Percentiles rank a stretch among this genome's conserved stretches.
Evolutionary conservation across 2,888 invertebrate species (phyloP).

Genomic region (Esperia sulphurella): DNA sequence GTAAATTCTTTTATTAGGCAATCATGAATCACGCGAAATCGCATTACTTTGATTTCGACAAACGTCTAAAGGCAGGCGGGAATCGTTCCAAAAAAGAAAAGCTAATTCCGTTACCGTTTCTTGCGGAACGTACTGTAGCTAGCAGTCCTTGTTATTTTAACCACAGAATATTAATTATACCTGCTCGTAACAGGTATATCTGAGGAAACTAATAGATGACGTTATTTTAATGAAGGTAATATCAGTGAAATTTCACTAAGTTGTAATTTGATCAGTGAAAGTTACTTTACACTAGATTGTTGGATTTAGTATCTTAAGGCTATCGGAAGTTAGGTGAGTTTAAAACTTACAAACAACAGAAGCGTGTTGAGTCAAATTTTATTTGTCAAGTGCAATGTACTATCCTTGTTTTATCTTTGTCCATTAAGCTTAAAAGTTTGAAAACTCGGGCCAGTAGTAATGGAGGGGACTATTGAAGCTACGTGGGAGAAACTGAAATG

Average conservation of each 20-base stretch:
- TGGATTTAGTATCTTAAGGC: not conserved
- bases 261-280: not conserved
- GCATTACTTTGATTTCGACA: slow-evolving; percentile 44
- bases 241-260: not conserved
- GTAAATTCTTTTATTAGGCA: slow-evolving; percentile 34
- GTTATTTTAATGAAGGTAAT: not conserved
- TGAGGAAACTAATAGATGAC: too few relatives aligned
- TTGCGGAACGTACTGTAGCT: not conserved
- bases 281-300: slow-evolving; percentile 1
- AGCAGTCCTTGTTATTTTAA: too few relatives aligned
- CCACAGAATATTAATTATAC: too few relatives aligned
- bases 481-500: too few relatives aligned
- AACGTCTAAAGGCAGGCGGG: slow-evolving; percentile 27
- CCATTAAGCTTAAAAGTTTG: too few relatives aligned
- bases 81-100: slow-evolving; percentile 28
- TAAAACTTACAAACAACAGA: not conserved
- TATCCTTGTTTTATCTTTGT: too few relatives aligned
- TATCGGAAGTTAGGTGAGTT: not conserved
- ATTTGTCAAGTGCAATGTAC: not conserved
- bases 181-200: too few relatives aligned
- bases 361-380: not conserved
- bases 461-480: too few relatives aligned
- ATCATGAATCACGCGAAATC: slow-evolving; percentile 52
- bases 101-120: not conserved
- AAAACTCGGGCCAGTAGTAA: too few relatives aligned